A percentile compares a stretch with the other conserved stretches of the same genome.
Conservation (phyloP, 2,888 invertebrate species). For the Erebia aethiops region DNA sequence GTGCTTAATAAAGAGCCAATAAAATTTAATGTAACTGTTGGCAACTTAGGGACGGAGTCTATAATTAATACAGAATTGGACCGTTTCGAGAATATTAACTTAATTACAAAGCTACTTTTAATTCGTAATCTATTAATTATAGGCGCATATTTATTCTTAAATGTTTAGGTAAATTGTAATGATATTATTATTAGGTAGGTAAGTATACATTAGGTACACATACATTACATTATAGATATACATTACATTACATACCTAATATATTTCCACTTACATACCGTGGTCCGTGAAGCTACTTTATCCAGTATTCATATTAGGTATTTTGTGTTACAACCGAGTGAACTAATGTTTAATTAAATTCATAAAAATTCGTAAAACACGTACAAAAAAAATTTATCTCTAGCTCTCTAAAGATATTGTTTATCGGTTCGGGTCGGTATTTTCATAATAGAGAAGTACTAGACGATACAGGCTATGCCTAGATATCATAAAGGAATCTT, state of each 20-base stretch:
- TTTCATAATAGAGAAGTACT: slow-evolving; percentile 27
- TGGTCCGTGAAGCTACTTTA: background rate
- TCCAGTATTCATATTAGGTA: slow-evolving; percentile 12
- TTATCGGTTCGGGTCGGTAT: slow-evolving; percentile 26
- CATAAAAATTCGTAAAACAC: too few relatives aligned
- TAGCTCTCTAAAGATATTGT: slow-evolving; percentile 4
- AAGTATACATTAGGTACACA: too few relatives aligned
- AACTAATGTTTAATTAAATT: background rate
- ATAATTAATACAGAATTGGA: too few relatives aligned
- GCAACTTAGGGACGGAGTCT: background rate
- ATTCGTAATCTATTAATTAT: too few relatives aligned
- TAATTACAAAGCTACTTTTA: too few relatives aligned
- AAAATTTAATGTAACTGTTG: background rate
- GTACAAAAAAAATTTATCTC: background rate
- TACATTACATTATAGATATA: too few relatives aligned
- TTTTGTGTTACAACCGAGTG: background rate
- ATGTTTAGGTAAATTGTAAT: too few relatives aligned
- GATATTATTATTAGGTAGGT: too few relatives aligned
- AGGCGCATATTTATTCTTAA: too few relatives aligned
- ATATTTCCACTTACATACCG: too few relatives aligned
- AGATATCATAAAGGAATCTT: slow-evolving; percentile 33
- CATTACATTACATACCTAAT: too few relatives aligned
- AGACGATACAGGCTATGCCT: slow-evolving; percentile 8
- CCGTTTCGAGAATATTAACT: too few relatives aligned
- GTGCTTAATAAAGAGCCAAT: slow-evolving; percentile 2